Evolutionary conservation across 2,113 vertebrate species (phyloP), one percentile per base, ranked within the genome.

Genomic region (Psettodes erumei): DNA sequence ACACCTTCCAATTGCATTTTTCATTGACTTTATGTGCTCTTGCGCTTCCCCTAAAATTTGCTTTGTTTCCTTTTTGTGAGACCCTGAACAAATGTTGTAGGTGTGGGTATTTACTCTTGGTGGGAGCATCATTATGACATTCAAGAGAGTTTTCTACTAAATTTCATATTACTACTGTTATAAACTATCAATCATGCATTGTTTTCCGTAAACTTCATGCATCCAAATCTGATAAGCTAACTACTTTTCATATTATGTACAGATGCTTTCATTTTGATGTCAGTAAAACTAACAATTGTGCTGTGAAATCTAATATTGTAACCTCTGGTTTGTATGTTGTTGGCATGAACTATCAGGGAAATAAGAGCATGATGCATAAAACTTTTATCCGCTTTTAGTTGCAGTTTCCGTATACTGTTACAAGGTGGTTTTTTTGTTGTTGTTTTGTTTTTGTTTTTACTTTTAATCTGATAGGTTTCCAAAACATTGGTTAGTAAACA

Each of bases 401-500:
- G 8, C 18, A 55, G 32, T 35, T 16, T 19, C 37, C 35, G 23
- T 32, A 32, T 23, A 15, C 37, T 62, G 8, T 18, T 56, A 9
- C 4, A 25, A 40, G n/a, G 33, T 45, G 7, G 13, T 6, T 9
- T 13, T 25, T 50, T 23, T n/a, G n/a, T n/a, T n/a, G n/a, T 18
- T 42, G 16, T 42, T 42, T 42, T 42, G 13, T 4, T 9, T 21
- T 56, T 33, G 42, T 8, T 23, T 65, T 19, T 12, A 42, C 27
- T 18, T 30, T 28, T 10, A 30, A 27, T 42, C 16, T 53, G 23
- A 38, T 27, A 68, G 9, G 37, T 59, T 58, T 21, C 47, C 28
- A 6, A 51, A 64, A 48, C 35, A 53, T 32, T 32, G 21, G 37
- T 75, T 48, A 67, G 50, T 47, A 59, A 64, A 65, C 28, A 66